These are phyloP conservation scores for Nannoperca obscura DNA, from an alignment of 2,797 vertebrate species.

Conservation along the genomic window DNA sequence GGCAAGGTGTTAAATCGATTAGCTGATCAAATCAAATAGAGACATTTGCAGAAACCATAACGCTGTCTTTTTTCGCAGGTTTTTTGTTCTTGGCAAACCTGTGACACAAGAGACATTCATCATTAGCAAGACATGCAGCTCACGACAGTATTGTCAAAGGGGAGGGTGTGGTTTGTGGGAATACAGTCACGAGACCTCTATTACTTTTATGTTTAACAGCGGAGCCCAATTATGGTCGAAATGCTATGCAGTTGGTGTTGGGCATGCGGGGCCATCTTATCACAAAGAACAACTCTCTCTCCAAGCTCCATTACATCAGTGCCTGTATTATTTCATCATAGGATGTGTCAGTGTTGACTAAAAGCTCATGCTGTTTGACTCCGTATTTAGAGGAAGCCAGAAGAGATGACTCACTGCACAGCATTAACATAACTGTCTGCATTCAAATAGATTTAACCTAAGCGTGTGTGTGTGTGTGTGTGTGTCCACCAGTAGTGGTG, in stretches of 20 bases:
- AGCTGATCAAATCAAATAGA: constrained; percentile 52
- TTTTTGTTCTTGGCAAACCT: constrained; percentile 81
- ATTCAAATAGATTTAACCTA: constrained; percentile 8
- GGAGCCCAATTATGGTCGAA: constrained; percentile 37
- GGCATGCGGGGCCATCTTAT: constrained; percentile 30
- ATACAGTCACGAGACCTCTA: background rate
- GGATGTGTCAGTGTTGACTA: constrained; percentile 38
- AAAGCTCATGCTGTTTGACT: constrained; percentile 27
- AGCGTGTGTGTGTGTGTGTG: background rate
- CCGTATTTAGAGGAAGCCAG: constrained; percentile 39
- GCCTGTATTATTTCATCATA: constrained; percentile 45
- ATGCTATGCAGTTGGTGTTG: constrained; percentile 20
- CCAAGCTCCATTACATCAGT: constrained; percentile 43
- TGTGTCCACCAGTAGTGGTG: background rate
- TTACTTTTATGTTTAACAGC: constrained; percentile 14
- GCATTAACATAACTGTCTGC: background rate
- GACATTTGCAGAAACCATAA: constrained; percentile 78
- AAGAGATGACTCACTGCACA: constrained; percentile 32
- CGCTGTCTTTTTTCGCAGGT: constrained; percentile 73
- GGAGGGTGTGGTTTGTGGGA: constrained; percentile 34
- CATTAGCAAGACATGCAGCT: constrained; percentile 63
- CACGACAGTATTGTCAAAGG: constrained; percentile 22
- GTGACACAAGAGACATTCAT: constrained; percentile 72
- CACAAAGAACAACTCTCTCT: constrained; percentile 20
- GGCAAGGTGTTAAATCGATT: constrained; percentile 58